Percentiles rank a stretch among this genome's conserved stretches.
Evolutionary conservation across 1,140 invertebrate genomes (phyloP).

Genomic region (Leptopilina boulardi): DNA sequence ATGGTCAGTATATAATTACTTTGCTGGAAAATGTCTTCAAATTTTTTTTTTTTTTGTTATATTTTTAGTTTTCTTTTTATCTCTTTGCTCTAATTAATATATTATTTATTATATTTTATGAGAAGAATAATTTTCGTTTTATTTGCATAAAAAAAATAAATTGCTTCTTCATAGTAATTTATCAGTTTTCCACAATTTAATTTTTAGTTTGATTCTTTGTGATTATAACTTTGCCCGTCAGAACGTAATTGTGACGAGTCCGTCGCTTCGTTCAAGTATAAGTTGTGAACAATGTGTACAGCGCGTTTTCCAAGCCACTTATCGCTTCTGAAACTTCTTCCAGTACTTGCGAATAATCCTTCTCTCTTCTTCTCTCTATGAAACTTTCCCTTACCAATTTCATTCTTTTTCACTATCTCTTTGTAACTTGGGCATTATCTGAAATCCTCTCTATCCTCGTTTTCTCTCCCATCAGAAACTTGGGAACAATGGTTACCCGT

Average conservation of each 20-base stretch:
- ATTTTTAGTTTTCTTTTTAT: background rate
- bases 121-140: too few species aligned
- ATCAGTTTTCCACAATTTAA: background rate
- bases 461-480: slow-evolving; percentile 41
- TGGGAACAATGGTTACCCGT: slow-evolving; percentile 45
- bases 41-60: background rate
- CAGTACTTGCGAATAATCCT: background rate
- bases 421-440: slow-evolving; percentile 9
- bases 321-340: slow-evolving; percentile 7
- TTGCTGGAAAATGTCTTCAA: background rate
- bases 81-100: background rate
- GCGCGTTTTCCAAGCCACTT: slow-evolving; percentile 3
- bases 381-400: slow-evolving; percentile 39
- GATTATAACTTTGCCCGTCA: background rate
- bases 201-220: background rate
- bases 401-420: slow-evolving; percentile 22
- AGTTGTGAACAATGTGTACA: slow-evolving; percentile 1
- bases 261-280: background rate
- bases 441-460: slow-evolving; percentile 35
- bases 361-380: slow-evolving; percentile 41
- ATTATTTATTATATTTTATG: too few species aligned
- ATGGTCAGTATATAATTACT: background rate
- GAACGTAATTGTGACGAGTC: too few species aligned
- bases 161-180: too few species aligned
- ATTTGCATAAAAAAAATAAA: too few species aligned